phyloP scores from a whole-genome alignment of 2,888 invertebrate genomes.

The Acholoe squamosa region DNA sequence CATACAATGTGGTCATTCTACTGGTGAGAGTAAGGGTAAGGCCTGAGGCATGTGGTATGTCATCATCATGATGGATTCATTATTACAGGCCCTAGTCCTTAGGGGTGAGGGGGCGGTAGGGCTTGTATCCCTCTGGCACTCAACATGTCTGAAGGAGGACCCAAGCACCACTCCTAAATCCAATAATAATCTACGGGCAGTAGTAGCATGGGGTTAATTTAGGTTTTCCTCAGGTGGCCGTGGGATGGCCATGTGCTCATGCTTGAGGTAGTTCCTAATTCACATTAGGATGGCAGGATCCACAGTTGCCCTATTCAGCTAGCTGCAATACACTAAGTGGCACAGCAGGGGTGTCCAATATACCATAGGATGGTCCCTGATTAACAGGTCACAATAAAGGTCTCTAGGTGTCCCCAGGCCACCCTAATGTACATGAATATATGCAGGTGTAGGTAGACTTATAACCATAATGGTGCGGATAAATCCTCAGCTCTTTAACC shows the following conservation, averaged over 20 bases:
- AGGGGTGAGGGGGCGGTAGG: neutral
- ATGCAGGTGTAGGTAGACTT: slow-evolving; percentile 5
- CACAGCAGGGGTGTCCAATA: neutral
- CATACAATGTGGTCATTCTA: neutral
- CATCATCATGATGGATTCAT: neutral
- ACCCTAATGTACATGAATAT: neutral
- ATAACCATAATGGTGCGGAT: neutral
- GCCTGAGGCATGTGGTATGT: neutral
- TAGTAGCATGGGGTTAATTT: no score
- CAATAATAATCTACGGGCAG: no score
- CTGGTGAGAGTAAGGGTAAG: neutral
- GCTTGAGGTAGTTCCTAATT: no score
- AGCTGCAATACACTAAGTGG: neutral
- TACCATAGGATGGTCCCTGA: neutral
- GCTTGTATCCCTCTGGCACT: no score
- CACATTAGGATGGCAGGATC: no score
- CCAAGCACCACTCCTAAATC: no score
- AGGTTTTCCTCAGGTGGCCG: no score
- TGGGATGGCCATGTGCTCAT: no score
- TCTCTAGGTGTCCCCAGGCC: neutral
- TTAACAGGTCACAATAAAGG: neutral
- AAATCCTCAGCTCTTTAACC: neutral
- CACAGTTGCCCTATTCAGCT: no score
- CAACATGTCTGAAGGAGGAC: no score
- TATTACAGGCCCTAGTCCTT: neutral